Evolutionary conservation across 2,113 vertebrate species (phyloP), one percentile per base, ranked within the genome.

Genomic region (Lagopus leucura): DNA sequence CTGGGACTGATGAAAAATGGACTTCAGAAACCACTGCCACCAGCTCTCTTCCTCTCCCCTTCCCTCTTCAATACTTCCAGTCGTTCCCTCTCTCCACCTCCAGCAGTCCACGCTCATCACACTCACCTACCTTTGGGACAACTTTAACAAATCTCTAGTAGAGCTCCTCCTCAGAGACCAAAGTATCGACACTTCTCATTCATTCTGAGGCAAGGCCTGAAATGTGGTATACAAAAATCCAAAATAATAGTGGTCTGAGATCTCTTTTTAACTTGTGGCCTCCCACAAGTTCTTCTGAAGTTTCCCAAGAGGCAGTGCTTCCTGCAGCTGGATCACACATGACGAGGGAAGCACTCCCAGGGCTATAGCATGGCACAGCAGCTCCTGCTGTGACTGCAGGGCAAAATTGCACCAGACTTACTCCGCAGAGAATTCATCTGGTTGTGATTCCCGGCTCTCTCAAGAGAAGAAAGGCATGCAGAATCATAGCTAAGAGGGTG

Each of bases 301-400:
- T 77, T 70, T 86, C 73, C 36, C 61, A 78, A 65, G 24, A 94
- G 86, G 11, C 90, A 60, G 17, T 43, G 65, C 45, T 89, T 92
- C 73, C 88, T 86, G 70, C 82, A 88, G 86, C 65, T 88, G 82
- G 60, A 85, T 40, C 48, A 79, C 84, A 91, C 58, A 71, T 47
- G 32, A 32, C 13, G 34, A 81, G 57, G 55, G 58, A 74, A 63
- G 12, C 32, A 47, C 32, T 74, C 42, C 61, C 45, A 71, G 75
- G 47, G 47, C 67, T 88, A 21, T 3, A 22, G 20, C 75, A 80
- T 18, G 57, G 50, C 58, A 88, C 17, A 54, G 64, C 66, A 45
- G 67, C 50, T 77, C 38, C 76, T 70, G 17, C n/a, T n/a, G n/a
- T 21, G 60, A 77, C 14, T 76, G 60, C 1, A 84, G 32, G 34